Evolutionary conservation across 2,888 invertebrate species (phyloP).

Genomic region (Idaea aversata): DNA sequence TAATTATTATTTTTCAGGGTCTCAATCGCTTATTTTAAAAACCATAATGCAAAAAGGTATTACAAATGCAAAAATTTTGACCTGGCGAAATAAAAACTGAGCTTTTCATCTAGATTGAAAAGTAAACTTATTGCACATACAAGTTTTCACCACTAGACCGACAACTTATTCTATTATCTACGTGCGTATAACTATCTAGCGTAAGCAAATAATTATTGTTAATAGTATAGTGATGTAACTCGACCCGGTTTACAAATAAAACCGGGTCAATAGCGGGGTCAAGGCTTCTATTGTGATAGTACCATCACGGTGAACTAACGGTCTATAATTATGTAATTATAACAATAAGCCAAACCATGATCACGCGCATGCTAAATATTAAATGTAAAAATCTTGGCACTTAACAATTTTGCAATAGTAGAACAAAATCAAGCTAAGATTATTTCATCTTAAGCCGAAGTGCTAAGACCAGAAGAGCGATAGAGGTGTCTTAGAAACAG

Average conservation of each 20-base stretch:
- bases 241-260: conserved; percentile 41
- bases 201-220: conserved; percentile 24
- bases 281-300: conserved; percentile 44
- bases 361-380: conserved; percentile 5
- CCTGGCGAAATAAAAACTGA: no score
- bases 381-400: neutral
- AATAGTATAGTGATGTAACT: conserved; percentile 42
- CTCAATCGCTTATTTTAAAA: no score
- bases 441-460: no score
- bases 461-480: no score
- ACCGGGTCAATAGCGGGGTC: conserved; percentile 55
- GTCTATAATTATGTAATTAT: conserved; percentile 25
- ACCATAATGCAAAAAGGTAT: no score
- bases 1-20: no score
- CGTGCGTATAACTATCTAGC: neutral
- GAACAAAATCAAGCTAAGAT: no score
- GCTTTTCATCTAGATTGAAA: no score
- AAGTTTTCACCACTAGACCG: neutral
- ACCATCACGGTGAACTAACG: conserved; percentile 17
- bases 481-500: no score
- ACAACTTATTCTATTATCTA: neutral
- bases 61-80: no score
- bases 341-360: conserved; percentile 10
- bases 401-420: no score
- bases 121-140: no score